Evolutionary conservation across 2,888 invertebrate genomes (phyloP).

Genomic region (Drosophila subsilvestris): DNA sequence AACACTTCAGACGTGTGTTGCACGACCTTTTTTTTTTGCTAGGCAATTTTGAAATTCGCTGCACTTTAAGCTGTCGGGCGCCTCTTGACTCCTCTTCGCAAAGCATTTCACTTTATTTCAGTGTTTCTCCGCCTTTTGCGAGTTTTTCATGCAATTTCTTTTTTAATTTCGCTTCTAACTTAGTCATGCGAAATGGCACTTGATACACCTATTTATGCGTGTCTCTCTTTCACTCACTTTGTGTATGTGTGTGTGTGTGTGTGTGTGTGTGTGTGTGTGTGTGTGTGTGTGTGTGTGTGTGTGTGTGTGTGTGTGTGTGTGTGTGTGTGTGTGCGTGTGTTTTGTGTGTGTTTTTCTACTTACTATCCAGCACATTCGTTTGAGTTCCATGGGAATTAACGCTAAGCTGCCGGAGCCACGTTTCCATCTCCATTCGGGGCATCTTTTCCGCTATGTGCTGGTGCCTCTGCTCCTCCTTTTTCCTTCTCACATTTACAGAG

Average conservation of each 20-base stretch:
- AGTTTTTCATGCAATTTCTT: conserved; percentile 54
- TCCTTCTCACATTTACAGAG: conserved; percentile 44
- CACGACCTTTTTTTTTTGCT: conserved; percentile 15
- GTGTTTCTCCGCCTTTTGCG: conserved; percentile 18
- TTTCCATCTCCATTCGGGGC: conserved; percentile 14
- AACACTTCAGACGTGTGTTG: conserved; percentile 2
- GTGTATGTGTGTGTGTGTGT: no score
- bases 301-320: conserved; percentile 13
- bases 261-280: conserved; percentile 16
- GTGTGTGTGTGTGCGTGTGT: conserved; percentile 18
- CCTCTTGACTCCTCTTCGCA: conserved; percentile 13
- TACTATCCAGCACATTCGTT: conserved; percentile 42
- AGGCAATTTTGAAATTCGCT: conserved; percentile 59
- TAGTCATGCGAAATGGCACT: conserved; percentile 76
- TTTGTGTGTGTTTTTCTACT: conserved; percentile 6
- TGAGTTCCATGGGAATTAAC: conserved; percentile 70
- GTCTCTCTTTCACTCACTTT: conserved; percentile 1
- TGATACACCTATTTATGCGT: conserved; percentile 48
- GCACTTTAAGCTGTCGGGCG: conserved; percentile 61
- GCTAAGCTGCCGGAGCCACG: conserved; percentile 61
- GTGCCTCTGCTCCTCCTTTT: not conserved
- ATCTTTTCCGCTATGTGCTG: not conserved
- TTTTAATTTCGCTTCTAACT: conserved; percentile 75
- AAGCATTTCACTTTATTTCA: conserved; percentile 47
- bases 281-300: conserved; percentile 16